A percentile compares a stretch with the other conserved stretches of the same genome.
phyloP scores from a whole-genome alignment of 2,888 invertebrate genomes.

The Oscheius sp. region DNA sequence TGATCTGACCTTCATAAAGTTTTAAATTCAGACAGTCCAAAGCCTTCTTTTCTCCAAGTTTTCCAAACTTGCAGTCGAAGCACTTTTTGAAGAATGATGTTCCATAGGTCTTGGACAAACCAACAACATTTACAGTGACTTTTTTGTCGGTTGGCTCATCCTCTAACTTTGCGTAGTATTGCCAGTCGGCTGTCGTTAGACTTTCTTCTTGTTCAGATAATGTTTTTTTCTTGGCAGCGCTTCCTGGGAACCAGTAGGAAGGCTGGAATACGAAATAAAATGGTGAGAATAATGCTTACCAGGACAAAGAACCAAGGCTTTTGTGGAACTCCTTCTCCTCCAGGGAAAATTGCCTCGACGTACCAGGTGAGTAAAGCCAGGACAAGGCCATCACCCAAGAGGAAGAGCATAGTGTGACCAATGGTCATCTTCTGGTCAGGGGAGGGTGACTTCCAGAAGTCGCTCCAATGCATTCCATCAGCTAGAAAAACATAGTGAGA shows the following conservation, averaged over 20 bases:
- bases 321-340: slow-evolving; percentile 83
- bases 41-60: slow-evolving; percentile 74
- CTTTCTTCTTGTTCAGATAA: slow-evolving; percentile 14
- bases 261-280: slow-evolving; percentile 40
- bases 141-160: slow-evolving; percentile 38
- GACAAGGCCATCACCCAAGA: slow-evolving; percentile 74
- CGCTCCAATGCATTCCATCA: slow-evolving; percentile 60
- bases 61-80: slow-evolving; percentile 66
- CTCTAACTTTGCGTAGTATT: slow-evolving; percentile 46
- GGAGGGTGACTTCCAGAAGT: slow-evolving; percentile 47
- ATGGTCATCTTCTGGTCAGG: slow-evolving; percentile 64
- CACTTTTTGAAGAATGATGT: slow-evolving; percentile 65
- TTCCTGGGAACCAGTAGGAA: slow-evolving; percentile 66
- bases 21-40: slow-evolving; percentile 81
- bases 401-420: slow-evolving; percentile 55
- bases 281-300: slow-evolving; percentile 28
- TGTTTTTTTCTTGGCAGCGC: slow-evolving; percentile 32
- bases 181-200: slow-evolving; percentile 16
- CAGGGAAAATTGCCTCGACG: slow-evolving; percentile 85
- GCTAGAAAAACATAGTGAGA: too few relatives aligned
- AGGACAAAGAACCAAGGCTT: slow-evolving; percentile 84
- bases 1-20: slow-evolving; percentile 83
- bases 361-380: slow-evolving; percentile 86
- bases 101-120: slow-evolving; percentile 64
- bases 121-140: slow-evolving; percentile 58